These are phyloP conservation scores for Halictus ligatus DNA, from an alignment of 2,888 invertebrate species.

Conservation along the genomic window DNA sequence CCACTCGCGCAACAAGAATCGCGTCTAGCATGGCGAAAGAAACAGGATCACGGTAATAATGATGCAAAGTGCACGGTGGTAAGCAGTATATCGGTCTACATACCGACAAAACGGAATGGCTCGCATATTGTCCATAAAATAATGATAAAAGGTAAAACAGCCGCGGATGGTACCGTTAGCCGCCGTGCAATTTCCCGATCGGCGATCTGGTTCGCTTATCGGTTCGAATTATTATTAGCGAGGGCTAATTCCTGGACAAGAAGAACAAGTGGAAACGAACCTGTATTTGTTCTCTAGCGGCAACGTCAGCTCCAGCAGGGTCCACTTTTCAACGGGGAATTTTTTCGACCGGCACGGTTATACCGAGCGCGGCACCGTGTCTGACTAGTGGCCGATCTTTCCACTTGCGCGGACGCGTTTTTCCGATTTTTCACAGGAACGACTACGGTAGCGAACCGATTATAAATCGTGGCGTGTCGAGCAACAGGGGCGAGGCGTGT, in stretches of 20 bases:
- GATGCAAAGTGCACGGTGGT: background rate
- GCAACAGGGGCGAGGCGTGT: conserved; percentile 21
- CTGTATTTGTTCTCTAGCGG: background rate
- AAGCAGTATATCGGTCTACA: background rate
- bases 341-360: background rate
- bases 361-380: background rate
- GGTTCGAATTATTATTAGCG: conserved; percentile 2
- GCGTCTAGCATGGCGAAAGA: background rate
- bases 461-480: conserved; percentile 58
- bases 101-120: background rate
- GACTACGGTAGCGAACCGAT: conserved; percentile 58
- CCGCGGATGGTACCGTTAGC: background rate
- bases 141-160: background rate
- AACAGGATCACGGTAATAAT: conserved; percentile 1
- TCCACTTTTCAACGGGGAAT: background rate
- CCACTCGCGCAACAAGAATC: background rate
- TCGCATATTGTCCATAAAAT: conserved; percentile 14
- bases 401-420: conserved; percentile 44
- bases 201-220: background rate
- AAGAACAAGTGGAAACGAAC: background rate
- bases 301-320: background rate
- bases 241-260: background rate
- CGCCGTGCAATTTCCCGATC: background rate
- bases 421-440: conserved; percentile 15
- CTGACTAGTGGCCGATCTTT: conserved; percentile 56